Conservation (phyloP, 2,888 invertebrate species). For the Agelastica alni region DNA sequence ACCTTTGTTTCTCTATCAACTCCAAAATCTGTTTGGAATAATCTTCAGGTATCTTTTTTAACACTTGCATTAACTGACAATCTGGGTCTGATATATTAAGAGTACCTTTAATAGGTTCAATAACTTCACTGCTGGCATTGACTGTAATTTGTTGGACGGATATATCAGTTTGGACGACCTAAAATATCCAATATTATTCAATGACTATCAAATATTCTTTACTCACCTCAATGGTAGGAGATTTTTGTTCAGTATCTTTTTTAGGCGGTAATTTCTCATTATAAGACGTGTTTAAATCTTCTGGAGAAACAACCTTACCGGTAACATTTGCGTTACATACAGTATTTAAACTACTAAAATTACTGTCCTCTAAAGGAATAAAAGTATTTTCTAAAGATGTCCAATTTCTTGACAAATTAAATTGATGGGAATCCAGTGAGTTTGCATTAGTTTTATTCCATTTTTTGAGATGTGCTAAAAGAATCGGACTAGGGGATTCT, state of each 20-base stretch:
- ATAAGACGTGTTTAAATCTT: neutral
- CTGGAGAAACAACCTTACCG: neutral
- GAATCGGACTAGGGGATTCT: conserved; percentile 75
- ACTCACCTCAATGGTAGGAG: conserved; percentile 39
- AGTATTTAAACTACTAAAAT: conserved; percentile 36
- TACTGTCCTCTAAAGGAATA: conserved; percentile 34
- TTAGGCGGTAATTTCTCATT: neutral
- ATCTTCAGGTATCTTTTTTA: conserved; percentile 43
- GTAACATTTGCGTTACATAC: conserved; percentile 27
- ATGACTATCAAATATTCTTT: neutral
- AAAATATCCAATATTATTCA: neutral
- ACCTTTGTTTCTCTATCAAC: conserved; percentile 40
- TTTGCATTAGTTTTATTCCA: conserved; percentile 19
- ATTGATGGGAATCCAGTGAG: conserved; percentile 4
- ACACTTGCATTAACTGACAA: conserved; percentile 36
- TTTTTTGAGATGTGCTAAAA: conserved; percentile 67
- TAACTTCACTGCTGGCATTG: conserved; percentile 26
- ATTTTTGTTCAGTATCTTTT: conserved; percentile 18
- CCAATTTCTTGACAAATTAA: conserved; percentile 28
- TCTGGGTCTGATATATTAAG: conserved; percentile 36
- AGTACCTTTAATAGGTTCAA: conserved; percentile 26
- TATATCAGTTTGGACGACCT: conserved; percentile 46
- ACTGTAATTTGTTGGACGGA: conserved; percentile 45
- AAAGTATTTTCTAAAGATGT: conserved; percentile 35
- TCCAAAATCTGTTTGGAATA: conserved; percentile 48